phyloP scores from a whole-genome alignment of 64 coral and sea anemone genomes.

The Porites lutea region DNA sequence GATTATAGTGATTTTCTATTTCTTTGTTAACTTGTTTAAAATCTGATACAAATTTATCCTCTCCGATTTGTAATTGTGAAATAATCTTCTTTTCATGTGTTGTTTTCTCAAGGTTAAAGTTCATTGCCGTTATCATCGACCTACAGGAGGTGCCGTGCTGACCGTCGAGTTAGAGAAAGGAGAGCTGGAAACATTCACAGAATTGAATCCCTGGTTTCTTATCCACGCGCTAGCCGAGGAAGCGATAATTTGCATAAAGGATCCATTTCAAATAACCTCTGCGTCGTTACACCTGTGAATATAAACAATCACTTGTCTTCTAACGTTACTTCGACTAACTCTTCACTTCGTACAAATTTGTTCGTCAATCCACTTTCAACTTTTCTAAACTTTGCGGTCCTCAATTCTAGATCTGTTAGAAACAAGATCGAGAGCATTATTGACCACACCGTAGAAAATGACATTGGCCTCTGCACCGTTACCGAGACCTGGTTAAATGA shows the following conservation, averaged over 20 bases:
- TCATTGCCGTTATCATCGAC: neutral
- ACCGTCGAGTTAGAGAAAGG: constrained; percentile 2
- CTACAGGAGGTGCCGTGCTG: neutral
- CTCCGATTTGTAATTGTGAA: too few relatives aligned
- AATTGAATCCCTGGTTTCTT: neutral
- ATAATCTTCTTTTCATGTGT: too few relatives aligned
- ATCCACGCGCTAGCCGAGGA: neutral
- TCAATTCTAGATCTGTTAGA: too few relatives aligned
- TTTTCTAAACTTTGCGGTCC: neutral
- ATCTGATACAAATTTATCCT: too few relatives aligned
- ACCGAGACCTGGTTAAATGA: constrained; percentile 8
- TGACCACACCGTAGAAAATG: too few relatives aligned
- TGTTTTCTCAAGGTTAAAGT: neutral
- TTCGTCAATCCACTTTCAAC: constrained; percentile 1
- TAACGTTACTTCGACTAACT: constrained; percentile 23
- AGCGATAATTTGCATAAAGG: constrained; percentile 22
- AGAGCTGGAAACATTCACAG: too few relatives aligned
- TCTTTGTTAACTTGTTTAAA: too few relatives aligned
- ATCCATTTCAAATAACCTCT: constrained; percentile 12
- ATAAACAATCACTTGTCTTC: constrained; percentile 18
- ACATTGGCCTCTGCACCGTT: too few relatives aligned
- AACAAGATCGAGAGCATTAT: too few relatives aligned
- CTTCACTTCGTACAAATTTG: constrained; percentile 1
- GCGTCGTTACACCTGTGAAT: neutral
- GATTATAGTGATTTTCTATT: too few relatives aligned